phyloP scores from a whole-genome alignment of 1,140 invertebrate genomes.

The Drosophila saltans region DNA sequence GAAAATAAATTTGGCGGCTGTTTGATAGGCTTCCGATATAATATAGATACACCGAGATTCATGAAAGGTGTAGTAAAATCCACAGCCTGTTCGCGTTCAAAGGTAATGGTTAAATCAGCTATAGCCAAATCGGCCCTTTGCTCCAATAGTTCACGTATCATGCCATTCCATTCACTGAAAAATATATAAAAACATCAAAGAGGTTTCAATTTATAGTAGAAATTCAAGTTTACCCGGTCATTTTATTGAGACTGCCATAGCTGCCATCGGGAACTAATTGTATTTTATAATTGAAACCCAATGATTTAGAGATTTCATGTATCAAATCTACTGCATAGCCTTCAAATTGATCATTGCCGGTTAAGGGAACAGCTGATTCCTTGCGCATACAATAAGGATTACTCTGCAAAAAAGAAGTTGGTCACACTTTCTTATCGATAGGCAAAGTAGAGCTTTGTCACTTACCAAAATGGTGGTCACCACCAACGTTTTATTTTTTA shows the following conservation, averaged over 20 bases:
- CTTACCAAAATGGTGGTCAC: slow-evolving; percentile 96
- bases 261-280: slow-evolving; percentile 91
- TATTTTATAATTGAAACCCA: slow-evolving; percentile 96
- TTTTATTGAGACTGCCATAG: slow-evolving; percentile 91
- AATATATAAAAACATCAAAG: background rate
- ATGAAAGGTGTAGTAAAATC: slow-evolving; percentile 98
- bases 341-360: slow-evolving; percentile 94
- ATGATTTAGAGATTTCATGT: slow-evolving; percentile 92
- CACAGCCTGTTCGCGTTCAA: slow-evolving; percentile 92
- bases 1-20: slow-evolving; percentile 96
- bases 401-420: slow-evolving; percentile 85
- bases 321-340: slow-evolving; percentile 95
- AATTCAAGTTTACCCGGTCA: slow-evolving; percentile 83
- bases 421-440: too few relatives aligned
- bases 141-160: slow-evolving; percentile 95
- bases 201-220: background rate
- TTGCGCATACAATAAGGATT: slow-evolving; percentile 96
- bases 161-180: slow-evolving; percentile 94
- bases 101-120: slow-evolving; percentile 96
- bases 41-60: slow-evolving; percentile 96
- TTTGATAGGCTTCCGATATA: slow-evolving; percentile 95
- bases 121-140: slow-evolving; percentile 96
- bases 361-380: slow-evolving; percentile 90
- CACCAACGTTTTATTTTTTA: slow-evolving; percentile 95
- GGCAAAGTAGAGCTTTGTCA: slow-evolving; percentile 18